These are phyloP conservation scores for Diaprepes abbreviatus DNA, from an alignment of 2,888 invertebrate species.

Conservation along the genomic window DNA sequence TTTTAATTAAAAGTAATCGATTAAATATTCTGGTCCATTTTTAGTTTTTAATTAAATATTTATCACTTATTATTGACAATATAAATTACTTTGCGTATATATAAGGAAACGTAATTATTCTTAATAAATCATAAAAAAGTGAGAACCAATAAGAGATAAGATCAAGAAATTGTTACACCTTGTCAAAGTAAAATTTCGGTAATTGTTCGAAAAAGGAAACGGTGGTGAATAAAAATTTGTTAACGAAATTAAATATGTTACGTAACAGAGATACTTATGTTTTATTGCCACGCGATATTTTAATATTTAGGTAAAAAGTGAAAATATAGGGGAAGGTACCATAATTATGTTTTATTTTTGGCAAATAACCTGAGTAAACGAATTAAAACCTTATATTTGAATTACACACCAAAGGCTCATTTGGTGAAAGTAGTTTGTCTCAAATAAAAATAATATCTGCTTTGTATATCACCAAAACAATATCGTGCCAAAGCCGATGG, in stretches of 20 bases:
- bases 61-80: no score
- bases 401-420: no score
- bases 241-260: conserved; percentile 19
- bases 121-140: neutral
- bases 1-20: no score
- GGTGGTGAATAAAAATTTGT: conserved; percentile 19
- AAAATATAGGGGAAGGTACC: neutral
- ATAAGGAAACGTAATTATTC: neutral
- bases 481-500: no score
- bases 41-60: no score
- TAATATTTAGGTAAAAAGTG: neutral
- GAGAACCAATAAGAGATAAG: neutral
- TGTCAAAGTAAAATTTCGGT: conserved; percentile 20
- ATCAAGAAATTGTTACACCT: conserved; percentile 4
- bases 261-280: conserved; percentile 14
- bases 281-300: conserved; percentile 13
- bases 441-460: no score
- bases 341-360: neutral
- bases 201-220: conserved; percentile 28
- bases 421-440: no score
- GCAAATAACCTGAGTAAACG: no score
- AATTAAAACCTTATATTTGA: no score
- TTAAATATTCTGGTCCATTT: no score
- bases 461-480: no score
- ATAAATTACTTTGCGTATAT: no score